Conservation (phyloP, 2,113 vertebrate genomes). For the Tychaedon coryphoeus region DNA sequence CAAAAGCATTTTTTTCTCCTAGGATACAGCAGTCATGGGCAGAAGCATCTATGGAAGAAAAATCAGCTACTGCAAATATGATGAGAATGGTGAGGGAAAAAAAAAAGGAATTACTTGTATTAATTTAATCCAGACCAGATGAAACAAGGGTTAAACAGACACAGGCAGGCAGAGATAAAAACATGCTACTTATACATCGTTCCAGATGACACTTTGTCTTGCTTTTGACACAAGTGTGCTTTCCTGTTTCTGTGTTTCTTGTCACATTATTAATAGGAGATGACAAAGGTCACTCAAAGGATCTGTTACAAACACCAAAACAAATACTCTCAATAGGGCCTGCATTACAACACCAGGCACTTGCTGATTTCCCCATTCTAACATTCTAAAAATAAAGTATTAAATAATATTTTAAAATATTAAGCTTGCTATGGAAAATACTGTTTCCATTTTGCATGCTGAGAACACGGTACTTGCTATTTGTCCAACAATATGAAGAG, state of each 20-base stretch:
- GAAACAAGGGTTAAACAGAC: background rate
- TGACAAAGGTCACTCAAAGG: background rate
- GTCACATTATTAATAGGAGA: background rate
- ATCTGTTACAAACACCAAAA: background rate
- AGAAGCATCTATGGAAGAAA: background rate
- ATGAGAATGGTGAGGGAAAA: background rate
- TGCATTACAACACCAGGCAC: background rate
- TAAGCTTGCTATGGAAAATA: background rate
- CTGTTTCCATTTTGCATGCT: background rate
- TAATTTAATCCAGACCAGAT: background rate
- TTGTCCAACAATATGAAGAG: background rate
- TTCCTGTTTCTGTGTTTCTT: background rate
- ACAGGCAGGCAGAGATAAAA: background rate
- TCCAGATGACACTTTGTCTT: background rate
- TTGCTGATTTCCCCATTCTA: background rate
- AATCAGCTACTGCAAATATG: background rate
- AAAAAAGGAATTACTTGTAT: background rate
- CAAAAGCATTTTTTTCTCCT: rapidly evolving
- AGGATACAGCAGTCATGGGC: background rate
- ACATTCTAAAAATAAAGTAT: background rate
- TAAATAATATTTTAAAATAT: background rate
- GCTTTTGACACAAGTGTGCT: background rate
- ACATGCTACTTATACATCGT: rapidly evolving
- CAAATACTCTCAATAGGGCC: background rate
- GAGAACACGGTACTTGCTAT: background rate